These are phyloP conservation scores for Okamejei kenojei DNA, from an alignment of 2,797 vertebrate species.

Conservation along the genomic window DNA sequence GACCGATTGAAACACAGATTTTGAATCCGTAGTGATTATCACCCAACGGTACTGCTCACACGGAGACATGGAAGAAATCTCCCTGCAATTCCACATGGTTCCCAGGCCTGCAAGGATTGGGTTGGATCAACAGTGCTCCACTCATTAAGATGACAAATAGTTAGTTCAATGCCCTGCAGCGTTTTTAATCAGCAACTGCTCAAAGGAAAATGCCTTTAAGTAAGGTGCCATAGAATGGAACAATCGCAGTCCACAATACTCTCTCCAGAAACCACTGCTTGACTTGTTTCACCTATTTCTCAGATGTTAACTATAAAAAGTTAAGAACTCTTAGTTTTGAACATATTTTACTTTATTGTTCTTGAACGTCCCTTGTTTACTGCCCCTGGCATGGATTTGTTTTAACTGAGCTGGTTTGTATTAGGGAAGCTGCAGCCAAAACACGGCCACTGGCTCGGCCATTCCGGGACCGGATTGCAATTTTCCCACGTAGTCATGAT, in stretches of 20 bases:
- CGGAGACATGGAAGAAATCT: neutral
- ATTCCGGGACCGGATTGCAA: neutral
- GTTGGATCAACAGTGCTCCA: neutral
- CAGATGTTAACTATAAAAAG: neutral
- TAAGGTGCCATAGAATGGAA: neutral
- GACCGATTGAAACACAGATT: neutral
- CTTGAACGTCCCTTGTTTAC: neutral
- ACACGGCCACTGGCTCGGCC: neutral
- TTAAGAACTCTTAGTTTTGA: neutral
- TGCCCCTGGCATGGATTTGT: neutral
- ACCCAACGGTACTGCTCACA: neutral
- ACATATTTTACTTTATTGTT: neutral
- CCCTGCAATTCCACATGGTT: neutral
- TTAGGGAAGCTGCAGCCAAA: neutral
- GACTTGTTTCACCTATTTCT: neutral
- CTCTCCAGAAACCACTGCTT: neutral
- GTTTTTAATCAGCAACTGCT: neutral
- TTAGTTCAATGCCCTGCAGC: too few relatives aligned
- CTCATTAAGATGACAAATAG: neutral
- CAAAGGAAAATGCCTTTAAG: neutral
- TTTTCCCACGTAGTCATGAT: neutral
- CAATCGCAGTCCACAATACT: neutral
- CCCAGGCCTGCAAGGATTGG: neutral
- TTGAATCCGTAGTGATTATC: neutral
- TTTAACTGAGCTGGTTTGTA: neutral